Evolutionary conservation across 2,113 vertebrate genomes (phyloP).

Genomic region (Cynopterus brachyotis): DNA sequence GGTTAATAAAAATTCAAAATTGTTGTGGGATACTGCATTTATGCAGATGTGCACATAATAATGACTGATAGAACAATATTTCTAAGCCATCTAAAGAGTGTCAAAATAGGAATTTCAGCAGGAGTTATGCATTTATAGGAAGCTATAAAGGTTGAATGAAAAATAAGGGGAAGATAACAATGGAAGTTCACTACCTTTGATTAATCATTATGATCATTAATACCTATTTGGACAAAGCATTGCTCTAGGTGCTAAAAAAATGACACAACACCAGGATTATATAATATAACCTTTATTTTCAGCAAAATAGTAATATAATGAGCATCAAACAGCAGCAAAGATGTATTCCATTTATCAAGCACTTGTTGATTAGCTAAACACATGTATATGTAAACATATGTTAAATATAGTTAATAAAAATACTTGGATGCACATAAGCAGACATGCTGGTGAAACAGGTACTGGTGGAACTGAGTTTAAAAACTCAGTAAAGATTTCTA

Average conservation of each 20-base stretch:
- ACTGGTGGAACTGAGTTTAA: not conserved
- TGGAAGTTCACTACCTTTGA: not conserved
- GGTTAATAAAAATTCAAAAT: not conserved
- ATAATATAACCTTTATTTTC: not conserved
- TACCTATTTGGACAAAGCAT: not conserved
- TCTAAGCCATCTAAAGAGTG: not conserved
- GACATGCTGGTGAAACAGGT: not conserved
- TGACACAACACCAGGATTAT: not conserved
- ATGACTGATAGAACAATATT: not conserved
- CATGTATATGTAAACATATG: not conserved
- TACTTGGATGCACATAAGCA: not conserved
- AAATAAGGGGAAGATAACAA: not conserved
- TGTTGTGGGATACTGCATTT: not conserved
- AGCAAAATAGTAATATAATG: not conserved
- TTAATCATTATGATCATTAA: not conserved
- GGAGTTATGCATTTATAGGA: not conserved
- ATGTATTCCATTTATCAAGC: not conserved
- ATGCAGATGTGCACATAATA: not conserved
- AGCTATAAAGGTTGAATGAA: not conserved
- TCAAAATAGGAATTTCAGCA: not conserved
- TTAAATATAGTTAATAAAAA: slow-evolving; percentile 19
- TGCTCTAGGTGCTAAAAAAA: not conserved
- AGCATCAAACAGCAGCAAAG: not conserved
- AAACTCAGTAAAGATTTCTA: not conserved
- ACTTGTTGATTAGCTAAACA: not conserved